Percentiles rank a stretch among this genome's conserved stretches.
Conservation (phyloP, 2,888 invertebrate species). For the Entomobrya proxima region DNA sequence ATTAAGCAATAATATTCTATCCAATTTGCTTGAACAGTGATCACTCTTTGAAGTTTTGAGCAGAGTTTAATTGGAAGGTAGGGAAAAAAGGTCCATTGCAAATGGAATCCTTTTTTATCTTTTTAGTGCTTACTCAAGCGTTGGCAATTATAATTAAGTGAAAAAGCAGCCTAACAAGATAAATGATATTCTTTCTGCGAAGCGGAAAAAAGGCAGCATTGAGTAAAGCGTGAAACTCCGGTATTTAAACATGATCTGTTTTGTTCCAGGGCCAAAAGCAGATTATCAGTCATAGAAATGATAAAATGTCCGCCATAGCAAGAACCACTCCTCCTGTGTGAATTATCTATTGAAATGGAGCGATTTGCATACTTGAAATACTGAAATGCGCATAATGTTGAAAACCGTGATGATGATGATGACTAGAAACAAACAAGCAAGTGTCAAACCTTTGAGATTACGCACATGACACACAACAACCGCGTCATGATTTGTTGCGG, state of each 20-base stretch:
- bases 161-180: too few relatives aligned
- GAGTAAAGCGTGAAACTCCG: not conserved
- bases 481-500: not conserved
- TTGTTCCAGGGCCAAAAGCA: not conserved
- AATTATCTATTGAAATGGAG: not conserved
- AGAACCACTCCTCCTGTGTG: slow-evolving; percentile 15
- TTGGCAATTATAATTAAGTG: too few relatives aligned
- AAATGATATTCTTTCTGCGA: too few relatives aligned
- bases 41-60: too few relatives aligned
- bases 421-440: slow-evolving; percentile 11
- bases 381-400: not conserved
- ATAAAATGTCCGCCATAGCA: not conserved
- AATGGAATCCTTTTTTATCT: too few relatives aligned
- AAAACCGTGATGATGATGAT: not conserved
- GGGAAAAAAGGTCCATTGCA: too few relatives aligned
- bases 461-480: slow-evolving; percentile 4
- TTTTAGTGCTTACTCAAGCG: too few relatives aligned
- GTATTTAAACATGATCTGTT: not conserved
- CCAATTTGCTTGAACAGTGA: not conserved
- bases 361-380: slow-evolving; percentile 11
- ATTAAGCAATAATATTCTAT: not conserved
- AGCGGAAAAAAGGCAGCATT: too few relatives aligned
- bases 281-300: not conserved
- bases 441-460: slow-evolving; percentile 54
- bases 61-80: too few relatives aligned